Evolutionary conservation across 2,797 vertebrate genomes (phyloP).

Genomic region (Hoplostethus mediterraneus): DNA sequence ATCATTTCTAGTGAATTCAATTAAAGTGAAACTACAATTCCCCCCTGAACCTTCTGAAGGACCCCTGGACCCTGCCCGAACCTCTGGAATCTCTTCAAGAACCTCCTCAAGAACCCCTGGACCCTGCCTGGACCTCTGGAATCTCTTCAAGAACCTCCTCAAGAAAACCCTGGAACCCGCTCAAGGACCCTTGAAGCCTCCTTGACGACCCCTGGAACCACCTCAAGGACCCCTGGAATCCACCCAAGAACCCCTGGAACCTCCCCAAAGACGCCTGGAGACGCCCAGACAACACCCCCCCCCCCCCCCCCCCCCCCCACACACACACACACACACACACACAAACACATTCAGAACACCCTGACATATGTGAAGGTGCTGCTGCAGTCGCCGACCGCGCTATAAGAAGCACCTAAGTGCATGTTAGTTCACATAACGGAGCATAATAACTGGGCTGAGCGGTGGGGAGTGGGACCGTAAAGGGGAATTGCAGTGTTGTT

Average conservation of each 20-base stretch:
- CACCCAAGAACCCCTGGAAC: no score
- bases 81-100: not conserved
- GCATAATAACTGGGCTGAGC: conserved; percentile 28
- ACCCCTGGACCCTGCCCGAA: no score
- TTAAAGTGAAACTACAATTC: not conserved
- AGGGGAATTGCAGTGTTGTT: conserved; percentile 36
- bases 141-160: no score
- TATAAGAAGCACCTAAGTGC: no score
- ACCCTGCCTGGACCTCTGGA: not conserved
- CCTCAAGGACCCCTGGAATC: no score
- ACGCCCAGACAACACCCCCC: no score
- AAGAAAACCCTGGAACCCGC: no score
- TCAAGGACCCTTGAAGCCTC: no score
- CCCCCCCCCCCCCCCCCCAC: no score
- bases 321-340: no score
- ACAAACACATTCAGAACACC: not conserved
- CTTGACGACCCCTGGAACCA: no score
- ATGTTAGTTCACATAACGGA: not conserved
- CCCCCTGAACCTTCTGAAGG: not conserved
- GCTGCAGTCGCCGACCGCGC: not conserved
- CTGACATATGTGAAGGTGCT: not conserved
- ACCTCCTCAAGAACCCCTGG: not conserved
- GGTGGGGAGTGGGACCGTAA: conserved; percentile 7
- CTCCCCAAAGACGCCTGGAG: not conserved
- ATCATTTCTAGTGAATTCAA: no score